Percentiles rank a stretch among this genome's conserved stretches.
These are phyloP conservation scores for Pemphredon lugubris DNA, from an alignment of 2,888 invertebrate genomes.

Conservation along the genomic window DNA sequence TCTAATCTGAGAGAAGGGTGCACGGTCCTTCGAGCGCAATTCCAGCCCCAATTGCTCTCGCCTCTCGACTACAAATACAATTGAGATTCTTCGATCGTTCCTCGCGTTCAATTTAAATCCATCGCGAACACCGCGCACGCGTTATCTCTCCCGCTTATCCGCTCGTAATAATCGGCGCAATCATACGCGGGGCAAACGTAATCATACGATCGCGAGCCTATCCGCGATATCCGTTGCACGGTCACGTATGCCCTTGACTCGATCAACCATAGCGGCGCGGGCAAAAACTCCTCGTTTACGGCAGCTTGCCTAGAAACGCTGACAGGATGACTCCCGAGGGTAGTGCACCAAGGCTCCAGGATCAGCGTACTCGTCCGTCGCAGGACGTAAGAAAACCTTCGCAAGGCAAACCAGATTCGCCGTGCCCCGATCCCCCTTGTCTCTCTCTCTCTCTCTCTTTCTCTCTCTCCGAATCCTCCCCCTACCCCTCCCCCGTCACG, in stretches of 20 bases:
- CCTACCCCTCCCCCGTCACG: conserved; percentile 2
- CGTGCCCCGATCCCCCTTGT: conserved; percentile 16
- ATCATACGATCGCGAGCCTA: neutral
- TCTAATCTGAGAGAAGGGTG: too few relatives aligned
- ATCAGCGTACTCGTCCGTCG: conserved; percentile 27
- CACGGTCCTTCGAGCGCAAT: too few relatives aligned
- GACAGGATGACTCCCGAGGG: conserved; percentile 18
- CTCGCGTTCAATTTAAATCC: too few relatives aligned
- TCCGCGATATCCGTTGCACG: neutral
- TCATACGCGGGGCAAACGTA: neutral
- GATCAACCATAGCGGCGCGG: conserved; percentile 6
- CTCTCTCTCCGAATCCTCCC: conserved; percentile 17
- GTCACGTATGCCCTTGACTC: conserved; percentile 35
- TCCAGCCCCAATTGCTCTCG: too few relatives aligned
- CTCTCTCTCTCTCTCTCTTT: conserved; percentile 2
- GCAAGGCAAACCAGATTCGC: conserved; percentile 64
- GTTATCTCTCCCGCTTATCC: too few relatives aligned
- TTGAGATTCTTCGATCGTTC: too few relatives aligned
- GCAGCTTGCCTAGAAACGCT: conserved; percentile 19
- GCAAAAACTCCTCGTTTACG: conserved; percentile 26
- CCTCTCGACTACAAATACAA: too few relatives aligned
- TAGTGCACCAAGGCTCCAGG: conserved; percentile 23
- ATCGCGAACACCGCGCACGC: too few relatives aligned
- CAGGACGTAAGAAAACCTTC: conserved; percentile 64
- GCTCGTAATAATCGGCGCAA: too few relatives aligned